A percentile compares a stretch with the other conserved stretches of the same genome.
phyloP scores from a whole-genome alignment of 1,140 invertebrate genomes.

The Drosophila tani region DNA sequence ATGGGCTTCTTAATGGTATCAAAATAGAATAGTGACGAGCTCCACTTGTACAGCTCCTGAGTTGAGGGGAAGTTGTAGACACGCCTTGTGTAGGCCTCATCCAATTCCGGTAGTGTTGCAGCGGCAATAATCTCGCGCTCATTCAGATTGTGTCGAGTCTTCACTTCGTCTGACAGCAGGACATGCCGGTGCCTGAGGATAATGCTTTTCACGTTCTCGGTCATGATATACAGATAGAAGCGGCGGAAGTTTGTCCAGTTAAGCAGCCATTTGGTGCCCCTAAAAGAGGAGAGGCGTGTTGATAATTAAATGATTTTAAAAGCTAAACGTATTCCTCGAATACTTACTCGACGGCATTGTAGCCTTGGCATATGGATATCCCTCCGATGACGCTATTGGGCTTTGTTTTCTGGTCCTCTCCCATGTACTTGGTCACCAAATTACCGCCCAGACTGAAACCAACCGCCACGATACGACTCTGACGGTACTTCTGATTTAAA shows the following conservation, averaged over 20 bases:
- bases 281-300: no score
- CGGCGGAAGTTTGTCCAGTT: constrained; percentile 95
- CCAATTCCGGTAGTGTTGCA: constrained; percentile 93
- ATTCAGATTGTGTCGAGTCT: constrained; percentile 89
- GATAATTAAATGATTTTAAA: no score
- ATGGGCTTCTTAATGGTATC: constrained; percentile 92
- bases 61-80: constrained; percentile 92
- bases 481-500: constrained; percentile 89
- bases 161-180: constrained; percentile 91
- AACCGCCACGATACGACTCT: constrained; percentile 91
- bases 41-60: constrained; percentile 92
- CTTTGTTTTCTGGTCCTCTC: constrained; percentile 88
- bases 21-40: constrained; percentile 92
- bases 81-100: constrained; percentile 94
- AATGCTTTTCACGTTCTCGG: constrained; percentile 94
- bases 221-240: constrained; percentile 96
- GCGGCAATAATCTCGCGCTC: constrained; percentile 93
- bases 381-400: constrained; percentile 92
- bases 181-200: constrained; percentile 92
- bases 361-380: constrained; percentile 96
- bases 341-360: constrained; percentile 90
- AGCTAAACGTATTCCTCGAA: no score
- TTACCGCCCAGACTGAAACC: constrained; percentile 97
- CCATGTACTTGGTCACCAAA: constrained; percentile 95
- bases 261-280: constrained; percentile 91